Conservation (phyloP, 1,140 invertebrate species). For the Cherax destructor region DNA sequence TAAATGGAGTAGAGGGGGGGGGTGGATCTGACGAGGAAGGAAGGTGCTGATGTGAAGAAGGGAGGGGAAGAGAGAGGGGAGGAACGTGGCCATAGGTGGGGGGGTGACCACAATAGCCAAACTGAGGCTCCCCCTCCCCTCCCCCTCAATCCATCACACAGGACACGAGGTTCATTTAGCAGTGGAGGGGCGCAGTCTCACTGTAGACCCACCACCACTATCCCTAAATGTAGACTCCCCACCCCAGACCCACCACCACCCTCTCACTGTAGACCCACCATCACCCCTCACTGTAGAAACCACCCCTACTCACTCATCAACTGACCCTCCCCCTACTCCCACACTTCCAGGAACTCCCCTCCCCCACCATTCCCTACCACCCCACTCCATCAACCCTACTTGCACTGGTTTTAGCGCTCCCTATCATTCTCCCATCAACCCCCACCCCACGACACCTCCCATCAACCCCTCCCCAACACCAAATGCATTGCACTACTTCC, state of each 20-base stretch:
- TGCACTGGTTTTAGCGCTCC: not conserved
- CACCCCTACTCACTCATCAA: not conserved
- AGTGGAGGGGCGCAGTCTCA: no score
- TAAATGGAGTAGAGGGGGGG: no score
- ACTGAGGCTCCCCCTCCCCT: not conserved
- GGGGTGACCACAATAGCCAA: no score
- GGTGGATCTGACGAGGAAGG: no score
- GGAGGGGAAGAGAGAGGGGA: no score
- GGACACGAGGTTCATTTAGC: no score
- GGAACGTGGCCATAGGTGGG: no score
- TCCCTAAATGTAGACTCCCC: conserved; percentile 24
- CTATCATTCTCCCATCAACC: not conserved
- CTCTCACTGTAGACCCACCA: not conserved
- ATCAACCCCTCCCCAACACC: no score
- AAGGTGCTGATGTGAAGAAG: not conserved
- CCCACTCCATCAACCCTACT: not conserved
- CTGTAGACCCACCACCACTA: conserved; percentile 30
- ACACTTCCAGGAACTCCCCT: not conserved
- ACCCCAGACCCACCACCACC: conserved; percentile 11
- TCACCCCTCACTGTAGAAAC: not conserved
- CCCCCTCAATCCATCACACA: conserved; percentile 23
- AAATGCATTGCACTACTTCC: no score
- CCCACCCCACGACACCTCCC: not conserved
- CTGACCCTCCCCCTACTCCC: not conserved
- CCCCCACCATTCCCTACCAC: not conserved